A percentile compares a stretch with the other conserved stretches of the same genome.
phyloP scores from a whole-genome alignment of 2,888 invertebrate species.

The Osmoderma eremita region DNA sequence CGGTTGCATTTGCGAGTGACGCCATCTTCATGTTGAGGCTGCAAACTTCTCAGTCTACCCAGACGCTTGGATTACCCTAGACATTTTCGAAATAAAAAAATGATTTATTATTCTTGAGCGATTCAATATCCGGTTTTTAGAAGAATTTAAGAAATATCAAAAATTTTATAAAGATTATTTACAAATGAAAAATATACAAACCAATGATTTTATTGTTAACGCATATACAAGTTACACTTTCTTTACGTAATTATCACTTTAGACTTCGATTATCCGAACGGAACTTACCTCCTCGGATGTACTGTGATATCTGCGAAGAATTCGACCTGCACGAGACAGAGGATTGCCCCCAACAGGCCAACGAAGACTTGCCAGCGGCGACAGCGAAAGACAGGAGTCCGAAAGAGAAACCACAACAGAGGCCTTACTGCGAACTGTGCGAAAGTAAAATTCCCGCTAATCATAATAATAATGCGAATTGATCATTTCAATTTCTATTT shows the following conservation, averaged over 20 bases:
- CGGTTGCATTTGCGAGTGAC: no score
- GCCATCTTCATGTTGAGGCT: no score
- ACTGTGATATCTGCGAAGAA: conserved; percentile 97
- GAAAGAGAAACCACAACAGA: conserved; percentile 63
- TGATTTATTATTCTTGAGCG: no score
- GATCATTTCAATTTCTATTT: conserved; percentile 47
- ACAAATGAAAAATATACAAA: no score
- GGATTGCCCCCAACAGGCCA: conserved; percentile 90
- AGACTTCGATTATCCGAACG: conserved; percentile 55
- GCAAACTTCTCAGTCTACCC: no score
- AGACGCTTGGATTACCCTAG: no score
- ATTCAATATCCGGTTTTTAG: no score
- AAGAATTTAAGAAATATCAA: no score
- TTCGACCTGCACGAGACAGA: conserved; percentile 98
- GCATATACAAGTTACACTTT: background rate
- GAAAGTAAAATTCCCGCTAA: conserved; percentile 82
- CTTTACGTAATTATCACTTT: conserved; percentile 37
- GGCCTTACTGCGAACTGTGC: conserved; percentile 93
- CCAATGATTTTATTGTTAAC: no score
- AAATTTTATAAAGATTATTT: no score
- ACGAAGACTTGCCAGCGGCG: conserved; percentile 61
- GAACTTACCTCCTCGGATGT: conserved; percentile 78
- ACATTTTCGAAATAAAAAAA: no score
- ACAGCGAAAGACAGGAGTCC: conserved; percentile 52
- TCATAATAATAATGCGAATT: no score